phyloP scores from a whole-genome alignment of 2,113 vertebrate genomes.

The Indri indri region DNA sequence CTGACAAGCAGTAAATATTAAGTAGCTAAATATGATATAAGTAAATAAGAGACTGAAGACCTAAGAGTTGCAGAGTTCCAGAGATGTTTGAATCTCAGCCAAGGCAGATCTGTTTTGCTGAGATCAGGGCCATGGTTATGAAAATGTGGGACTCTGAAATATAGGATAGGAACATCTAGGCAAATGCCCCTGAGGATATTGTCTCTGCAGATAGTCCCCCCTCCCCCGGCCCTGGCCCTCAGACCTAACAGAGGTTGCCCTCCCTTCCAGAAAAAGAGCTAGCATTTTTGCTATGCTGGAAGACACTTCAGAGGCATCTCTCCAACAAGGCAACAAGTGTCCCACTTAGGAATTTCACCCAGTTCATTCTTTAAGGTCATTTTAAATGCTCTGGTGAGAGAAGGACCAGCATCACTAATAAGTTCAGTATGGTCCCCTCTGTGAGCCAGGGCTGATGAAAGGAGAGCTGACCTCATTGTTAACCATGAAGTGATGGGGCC shows the following conservation, averaged over 20 bases:
- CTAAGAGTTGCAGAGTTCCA: background rate
- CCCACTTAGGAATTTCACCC: background rate
- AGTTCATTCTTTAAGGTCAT: background rate
- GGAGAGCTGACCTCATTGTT: background rate
- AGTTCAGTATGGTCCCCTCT: background rate
- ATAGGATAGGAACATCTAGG: background rate
- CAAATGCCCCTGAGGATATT: background rate
- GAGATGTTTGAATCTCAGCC: background rate
- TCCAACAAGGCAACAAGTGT: background rate
- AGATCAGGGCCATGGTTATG: background rate
- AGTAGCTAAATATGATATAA: background rate
- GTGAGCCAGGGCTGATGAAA: background rate
- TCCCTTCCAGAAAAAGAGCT: background rate
- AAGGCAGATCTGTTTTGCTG: background rate
- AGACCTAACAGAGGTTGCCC: background rate
- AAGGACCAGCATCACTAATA: background rate
- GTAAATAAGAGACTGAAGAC: background rate
- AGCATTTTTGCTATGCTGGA: background rate
- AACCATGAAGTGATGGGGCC: background rate
- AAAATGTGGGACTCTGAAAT: background rate
- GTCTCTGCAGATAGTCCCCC: background rate
- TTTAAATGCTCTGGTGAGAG: background rate
- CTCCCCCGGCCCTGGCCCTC: background rate
- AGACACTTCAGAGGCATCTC: background rate
- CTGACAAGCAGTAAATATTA: background rate